A percentile compares a stretch with the other conserved stretches of the same genome.
Conservation (phyloP, 2,113 vertebrate species). For the Gavia stellata region DNA sequence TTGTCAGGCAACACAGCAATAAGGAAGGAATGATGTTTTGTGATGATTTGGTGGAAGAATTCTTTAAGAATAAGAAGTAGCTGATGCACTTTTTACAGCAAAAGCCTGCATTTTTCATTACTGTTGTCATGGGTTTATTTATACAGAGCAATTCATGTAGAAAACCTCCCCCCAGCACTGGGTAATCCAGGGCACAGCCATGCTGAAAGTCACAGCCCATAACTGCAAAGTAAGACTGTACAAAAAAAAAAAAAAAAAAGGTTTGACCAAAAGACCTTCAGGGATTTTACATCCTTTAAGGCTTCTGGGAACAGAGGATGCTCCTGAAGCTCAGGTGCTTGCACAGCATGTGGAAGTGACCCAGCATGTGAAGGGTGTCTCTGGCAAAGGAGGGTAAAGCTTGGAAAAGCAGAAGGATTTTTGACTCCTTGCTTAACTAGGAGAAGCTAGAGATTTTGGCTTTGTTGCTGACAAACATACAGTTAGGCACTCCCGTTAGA, state of each 20-base stretch:
- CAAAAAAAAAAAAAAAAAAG: not conserved
- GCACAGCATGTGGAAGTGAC: not conserved
- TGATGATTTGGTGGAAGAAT: constrained; percentile 15
- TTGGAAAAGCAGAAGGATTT: not conserved
- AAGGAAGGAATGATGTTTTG: not conserved
- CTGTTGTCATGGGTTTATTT: constrained; percentile 54
- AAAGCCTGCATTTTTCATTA: constrained; percentile 53
- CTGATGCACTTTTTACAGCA: constrained; percentile 45
- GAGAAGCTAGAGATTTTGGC: not conserved
- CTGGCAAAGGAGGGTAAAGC: not conserved
- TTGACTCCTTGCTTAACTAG: not conserved
- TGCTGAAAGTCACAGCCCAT: not conserved
- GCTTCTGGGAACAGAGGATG: not conserved
- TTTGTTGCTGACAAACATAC: not conserved
- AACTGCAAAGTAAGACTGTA: not conserved
- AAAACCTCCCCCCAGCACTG: constrained; percentile 52
- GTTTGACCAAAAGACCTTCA: not conserved
- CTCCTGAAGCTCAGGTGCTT: not conserved
- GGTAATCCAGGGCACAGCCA: constrained; percentile 34
- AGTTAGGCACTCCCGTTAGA: not conserved
- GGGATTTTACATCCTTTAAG: not conserved
- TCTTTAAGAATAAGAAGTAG: constrained; percentile 32
- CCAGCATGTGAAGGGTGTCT: not conserved
- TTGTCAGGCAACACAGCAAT: not conserved
- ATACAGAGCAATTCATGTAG: constrained; percentile 41